Evolutionary conservation across 1,140 invertebrate species (phyloP).

Genomic region (Coboldia fuscipes): DNA sequence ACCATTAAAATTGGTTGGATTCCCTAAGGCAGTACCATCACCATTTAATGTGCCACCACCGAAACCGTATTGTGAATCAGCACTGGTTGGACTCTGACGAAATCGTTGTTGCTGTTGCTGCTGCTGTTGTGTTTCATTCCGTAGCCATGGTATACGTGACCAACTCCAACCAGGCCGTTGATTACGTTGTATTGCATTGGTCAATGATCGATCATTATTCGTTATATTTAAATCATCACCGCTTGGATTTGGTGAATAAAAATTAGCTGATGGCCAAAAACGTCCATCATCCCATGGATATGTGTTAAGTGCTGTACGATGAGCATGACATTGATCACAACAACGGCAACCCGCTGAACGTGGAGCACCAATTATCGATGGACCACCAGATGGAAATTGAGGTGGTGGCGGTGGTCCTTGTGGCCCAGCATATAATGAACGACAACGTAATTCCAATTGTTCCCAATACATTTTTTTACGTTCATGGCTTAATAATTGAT

Average conservation of each 20-base stretch:
- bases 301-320: slow-evolving; percentile 7
- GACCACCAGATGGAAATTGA: slow-evolving; percentile 4
- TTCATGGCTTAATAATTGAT: slow-evolving; percentile 72
- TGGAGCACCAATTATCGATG: slow-evolving; percentile 10
- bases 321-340: slow-evolving; percentile 20
- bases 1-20: slow-evolving; percentile 12
- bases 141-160: slow-evolving; percentile 28
- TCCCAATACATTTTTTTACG: slow-evolving; percentile 89
- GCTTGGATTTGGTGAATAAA: slow-evolving; percentile 62
- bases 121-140: slow-evolving; percentile 13
- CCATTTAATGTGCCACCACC: slow-evolving; percentile 22
- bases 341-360: slow-evolving; percentile 14
- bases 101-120: slow-evolving; percentile 9
- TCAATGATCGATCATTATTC: slow-evolving; percentile 1
- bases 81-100: slow-evolving; percentile 23
- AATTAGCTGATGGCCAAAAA: slow-evolving; percentile 29
- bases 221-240: slow-evolving; percentile 16
- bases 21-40: slow-evolving; percentile 9
- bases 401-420: slow-evolving; percentile 22
- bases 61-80: slow-evolving; percentile 44
- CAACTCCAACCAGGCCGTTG: slow-evolving; percentile 32
- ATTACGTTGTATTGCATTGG: slow-evolving; percentile 23
- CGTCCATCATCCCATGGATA: slow-evolving; percentile 7
- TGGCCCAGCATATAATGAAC: slow-evolving; percentile 45
- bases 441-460: slow-evolving; percentile 60